Base-by-base conservation (phyloP, 2,888 invertebrate genomes). In the Vandiemenella viatica region DNA sequence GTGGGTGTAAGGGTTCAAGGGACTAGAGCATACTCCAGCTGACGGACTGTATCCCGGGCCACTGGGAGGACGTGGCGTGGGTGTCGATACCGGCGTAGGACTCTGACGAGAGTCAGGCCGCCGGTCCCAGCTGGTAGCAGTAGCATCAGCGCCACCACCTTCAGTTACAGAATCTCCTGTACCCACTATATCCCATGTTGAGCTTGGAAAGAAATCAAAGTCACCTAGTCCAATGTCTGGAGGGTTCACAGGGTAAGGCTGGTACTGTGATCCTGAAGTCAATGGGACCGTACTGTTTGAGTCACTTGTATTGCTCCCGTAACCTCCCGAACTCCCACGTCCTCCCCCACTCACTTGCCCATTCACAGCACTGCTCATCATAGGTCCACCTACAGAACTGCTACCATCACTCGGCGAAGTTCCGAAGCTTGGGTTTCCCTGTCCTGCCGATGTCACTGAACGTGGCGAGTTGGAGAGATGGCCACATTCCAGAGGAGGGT, bases 101-200 rank as follows among this genome's bases (percentile, higher is more conserved):
- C 78, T 79, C 55, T 78, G 74, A 54, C 80, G 68, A 40, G 80
- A 80, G 58, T 77, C 78, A 19, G 80, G 76, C 53, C 79, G 60
- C 52, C 64, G 64, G 42, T 54, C 50, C 59, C 58, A 58, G 40
- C 50, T 52, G 26, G 53, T 63, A 46, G 53, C 59, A 37, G 62
- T 54, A 45, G 65, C 58, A 49, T 70, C 70, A 59, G 69, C 59
- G 47, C 70, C 67, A 15, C 23, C 46, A 37, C 10, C 55, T 52
- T 46, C 50, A 26, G 47, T 49, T 4, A 46, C 37, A 42, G 51
- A 52, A 23, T 54, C 47, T 20, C 52, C 54, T 5, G 45, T 45
- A 32, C 56, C 59, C 8, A 52, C 51, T 41, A 57, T 51, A 18
- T 58, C 78, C 70, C 77, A 84, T 50, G 81, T 75, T 59, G 77